Conservation (phyloP, 2,797 vertebrate species). For the Bucorvus abyssinicus region DNA sequence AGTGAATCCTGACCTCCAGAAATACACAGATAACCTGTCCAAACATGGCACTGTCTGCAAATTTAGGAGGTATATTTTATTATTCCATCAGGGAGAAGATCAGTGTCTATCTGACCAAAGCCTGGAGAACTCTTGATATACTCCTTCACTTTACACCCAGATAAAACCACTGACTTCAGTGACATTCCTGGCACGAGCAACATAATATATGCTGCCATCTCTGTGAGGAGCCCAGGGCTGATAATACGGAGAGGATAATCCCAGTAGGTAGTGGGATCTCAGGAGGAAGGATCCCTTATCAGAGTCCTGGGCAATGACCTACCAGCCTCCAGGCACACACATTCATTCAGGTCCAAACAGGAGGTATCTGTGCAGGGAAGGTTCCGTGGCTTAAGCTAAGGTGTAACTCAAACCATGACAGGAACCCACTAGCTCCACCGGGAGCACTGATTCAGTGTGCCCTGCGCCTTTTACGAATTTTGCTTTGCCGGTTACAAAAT, state of each 20-base stretch:
- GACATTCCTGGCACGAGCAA: background rate
- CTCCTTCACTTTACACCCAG: background rate
- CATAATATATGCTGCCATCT: background rate
- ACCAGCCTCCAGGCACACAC: rapidly evolving
- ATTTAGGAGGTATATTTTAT: background rate
- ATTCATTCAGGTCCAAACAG: background rate
- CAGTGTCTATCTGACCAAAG: background rate
- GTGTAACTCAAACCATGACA: background rate
- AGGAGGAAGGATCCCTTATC: background rate
- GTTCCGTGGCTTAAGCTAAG: background rate
- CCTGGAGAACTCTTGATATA: background rate
- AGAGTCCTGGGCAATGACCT: background rate
- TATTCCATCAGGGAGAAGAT: background rate
- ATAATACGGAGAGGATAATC: background rate
- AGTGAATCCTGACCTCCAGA: background rate
- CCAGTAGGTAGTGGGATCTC: background rate
- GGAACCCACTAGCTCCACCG: rapidly evolving
- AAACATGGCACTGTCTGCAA: background rate
- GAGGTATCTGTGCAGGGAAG: background rate
- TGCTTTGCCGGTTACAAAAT: background rate
- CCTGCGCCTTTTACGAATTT: background rate
- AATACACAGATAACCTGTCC: background rate
- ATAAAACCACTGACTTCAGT: background rate
- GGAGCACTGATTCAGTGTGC: background rate
- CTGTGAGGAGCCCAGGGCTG: background rate